Conservation (phyloP, 2,888 invertebrate species). For the Metacarcinus magister region DNA sequence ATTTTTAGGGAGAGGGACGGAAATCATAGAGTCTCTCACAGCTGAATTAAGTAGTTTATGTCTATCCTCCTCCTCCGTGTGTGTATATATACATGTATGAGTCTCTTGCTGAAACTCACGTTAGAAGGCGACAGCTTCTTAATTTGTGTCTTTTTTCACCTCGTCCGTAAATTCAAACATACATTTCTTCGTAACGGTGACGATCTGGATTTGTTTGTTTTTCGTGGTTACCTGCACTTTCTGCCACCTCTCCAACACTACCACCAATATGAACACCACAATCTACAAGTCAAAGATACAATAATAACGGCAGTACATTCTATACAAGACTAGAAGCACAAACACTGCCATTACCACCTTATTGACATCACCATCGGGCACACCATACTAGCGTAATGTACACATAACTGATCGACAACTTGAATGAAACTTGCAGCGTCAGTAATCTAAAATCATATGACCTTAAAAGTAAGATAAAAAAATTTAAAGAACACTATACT, state of each 20-base stretch:
- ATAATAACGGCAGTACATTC: too few relatives aligned
- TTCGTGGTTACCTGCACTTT: neutral
- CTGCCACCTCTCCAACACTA: neutral
- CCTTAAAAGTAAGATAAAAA: too few relatives aligned
- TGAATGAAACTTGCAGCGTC: too few relatives aligned
- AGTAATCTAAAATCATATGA: too few relatives aligned
- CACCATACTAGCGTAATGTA: too few relatives aligned
- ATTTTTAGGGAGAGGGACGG: neutral
- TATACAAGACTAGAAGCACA: too few relatives aligned
- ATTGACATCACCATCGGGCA: neutral
- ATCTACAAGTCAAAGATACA: too few relatives aligned
- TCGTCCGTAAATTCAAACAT: neutral
- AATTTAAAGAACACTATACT: too few relatives aligned
- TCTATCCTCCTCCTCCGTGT: neutral
- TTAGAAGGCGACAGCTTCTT: constrained; percentile 5
- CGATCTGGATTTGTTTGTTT: neutral
- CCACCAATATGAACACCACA: neutral
- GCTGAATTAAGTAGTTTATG: constrained; percentile 4
- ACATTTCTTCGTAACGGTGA: neutral
- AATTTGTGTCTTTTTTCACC: neutral
- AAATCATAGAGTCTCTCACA: neutral
- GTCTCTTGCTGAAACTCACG: neutral
- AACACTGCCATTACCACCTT: neutral
- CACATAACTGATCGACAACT: too few relatives aligned
- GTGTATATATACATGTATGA: neutral